phyloP scores from a whole-genome alignment of 2,888 invertebrate species.

The Eucera pruinosa region DNA sequence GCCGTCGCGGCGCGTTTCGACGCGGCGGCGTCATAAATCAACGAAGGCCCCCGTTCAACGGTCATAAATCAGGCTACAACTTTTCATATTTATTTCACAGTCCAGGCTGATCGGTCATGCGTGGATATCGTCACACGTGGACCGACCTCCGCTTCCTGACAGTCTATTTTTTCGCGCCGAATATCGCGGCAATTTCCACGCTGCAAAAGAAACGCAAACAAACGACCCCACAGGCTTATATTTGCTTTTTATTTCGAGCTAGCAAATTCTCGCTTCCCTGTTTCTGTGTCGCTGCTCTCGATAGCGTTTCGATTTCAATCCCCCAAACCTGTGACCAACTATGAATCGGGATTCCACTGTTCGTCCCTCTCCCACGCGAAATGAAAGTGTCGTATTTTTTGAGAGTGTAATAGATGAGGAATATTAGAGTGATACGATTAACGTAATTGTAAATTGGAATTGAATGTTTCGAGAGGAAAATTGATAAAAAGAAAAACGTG shows the following conservation, averaged over 20 bases:
- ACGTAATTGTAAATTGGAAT: no score
- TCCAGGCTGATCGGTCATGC: constrained; percentile 48
- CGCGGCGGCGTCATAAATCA: constrained; percentile 55
- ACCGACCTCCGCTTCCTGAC: constrained; percentile 28
- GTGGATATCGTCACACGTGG: constrained; percentile 49
- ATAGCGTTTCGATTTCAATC: not conserved
- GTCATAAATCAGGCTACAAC: constrained; percentile 67
- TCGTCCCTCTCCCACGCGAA: no score
- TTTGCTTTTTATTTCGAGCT: constrained; percentile 3
- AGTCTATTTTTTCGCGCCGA: constrained; percentile 35
- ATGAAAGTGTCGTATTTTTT: no score
- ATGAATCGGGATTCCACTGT: not conserved
- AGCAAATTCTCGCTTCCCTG: not conserved
- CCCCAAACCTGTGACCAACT: not conserved
- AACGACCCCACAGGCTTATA: constrained; percentile 1
- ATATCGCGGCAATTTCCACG: constrained; percentile 29
- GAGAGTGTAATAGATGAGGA: no score
- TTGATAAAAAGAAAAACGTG: no score
- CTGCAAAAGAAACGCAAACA: not conserved
- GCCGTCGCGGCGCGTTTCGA: constrained; percentile 30
- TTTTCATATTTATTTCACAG: constrained; percentile 64
- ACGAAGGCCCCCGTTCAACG: constrained; percentile 33
- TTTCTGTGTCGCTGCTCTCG: constrained; percentile 3
- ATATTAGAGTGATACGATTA: no score
- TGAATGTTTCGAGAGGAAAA: no score